Base-by-base conservation (phyloP, 2,113 vertebrate genomes). In the Cyanoliseus patagonus region DNA sequence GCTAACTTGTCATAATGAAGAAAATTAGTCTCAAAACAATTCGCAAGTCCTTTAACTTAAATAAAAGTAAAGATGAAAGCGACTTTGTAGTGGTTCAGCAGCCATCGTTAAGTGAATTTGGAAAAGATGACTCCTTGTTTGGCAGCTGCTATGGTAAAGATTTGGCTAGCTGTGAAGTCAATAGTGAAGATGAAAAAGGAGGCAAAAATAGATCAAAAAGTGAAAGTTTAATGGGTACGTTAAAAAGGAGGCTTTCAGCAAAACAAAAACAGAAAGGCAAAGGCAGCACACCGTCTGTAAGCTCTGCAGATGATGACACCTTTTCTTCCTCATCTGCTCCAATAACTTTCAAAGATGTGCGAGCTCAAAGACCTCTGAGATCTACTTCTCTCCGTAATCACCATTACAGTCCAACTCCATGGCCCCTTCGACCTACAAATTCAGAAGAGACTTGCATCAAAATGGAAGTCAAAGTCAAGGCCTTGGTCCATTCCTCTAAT, bases 1-100 rank as follows among this genome's bases (percentile, higher is more conserved):
- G 93, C 86, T 91, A 81, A 80, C 91, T 87, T 94, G 98, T 98
- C 99, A 99, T 98, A 98, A 99, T 99, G 99, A 99, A 99, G 99
- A 99, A 99, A 98, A 99, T 99, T 86, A 99, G 99, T 98, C 99
- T 99, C 96, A 99, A 99, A 97, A 99, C 99, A 97, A 99, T 99
- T 97, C 98, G 99, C 95, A 99, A 99, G 91, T 99, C 99, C 96
- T 99, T 99, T 95, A 99, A 98, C 97, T 98, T 99, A 97, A 99
- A 97, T 91, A 99, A 99, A 98, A 99, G 99, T 97, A 99, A 99
- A 98, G 99, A 99, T 81, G 99, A 99, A 89, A 98, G 98, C 15
- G 99, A 99, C 95, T 99, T 99, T 97, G 99, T 99, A 97, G 99
- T 99, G 92, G 99, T 99, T 57, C 99, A 99, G 88, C 99, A 98